Conservation (phyloP, 1,140 invertebrate genomes). For the Zaprionus vittiger region DNA sequence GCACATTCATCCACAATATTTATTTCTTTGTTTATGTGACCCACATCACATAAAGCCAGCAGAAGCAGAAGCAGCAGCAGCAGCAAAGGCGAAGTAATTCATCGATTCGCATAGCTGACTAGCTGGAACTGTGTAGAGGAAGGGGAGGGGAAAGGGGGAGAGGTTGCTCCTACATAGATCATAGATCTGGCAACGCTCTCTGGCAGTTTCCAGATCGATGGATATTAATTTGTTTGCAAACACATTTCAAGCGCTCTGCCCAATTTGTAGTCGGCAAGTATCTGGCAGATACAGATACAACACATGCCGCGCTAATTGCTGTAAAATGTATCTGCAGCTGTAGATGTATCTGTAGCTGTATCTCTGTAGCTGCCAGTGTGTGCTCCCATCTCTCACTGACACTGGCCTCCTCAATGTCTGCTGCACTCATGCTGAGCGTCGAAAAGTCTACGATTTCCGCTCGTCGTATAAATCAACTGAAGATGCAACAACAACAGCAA, state of each 20-base stretch:
- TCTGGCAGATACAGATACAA: conserved; percentile 53
- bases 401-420: conserved; percentile 57
- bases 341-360: conserved; percentile 40
- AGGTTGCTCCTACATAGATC: conserved; percentile 4
- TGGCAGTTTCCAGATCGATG: conserved; percentile 73
- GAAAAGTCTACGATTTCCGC: conserved; percentile 82
- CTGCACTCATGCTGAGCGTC: conserved; percentile 82
- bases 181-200: conserved; percentile 39
- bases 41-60: conserved; percentile 66
- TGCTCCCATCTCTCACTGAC: conserved; percentile 26
- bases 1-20: conserved; percentile 61
- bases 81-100: conserved; percentile 6
- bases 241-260: conserved; percentile 74
- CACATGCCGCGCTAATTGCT: conserved; percentile 26
- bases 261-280: conserved; percentile 68
- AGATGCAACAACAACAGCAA: conserved; percentile 41
- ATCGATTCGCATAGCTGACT: too few relatives aligned
- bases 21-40: conserved; percentile 74
- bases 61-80: conserved; percentile 46
- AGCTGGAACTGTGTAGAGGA: background rate
- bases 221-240: conserved; percentile 83
- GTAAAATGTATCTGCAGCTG: conserved; percentile 16
- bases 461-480: conserved; percentile 78
- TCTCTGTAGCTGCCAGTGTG: conserved; percentile 23
- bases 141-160: too few relatives aligned